Conservation (phyloP, 2,888 invertebrate genomes). For the Drosophila imparisetae region DNA sequence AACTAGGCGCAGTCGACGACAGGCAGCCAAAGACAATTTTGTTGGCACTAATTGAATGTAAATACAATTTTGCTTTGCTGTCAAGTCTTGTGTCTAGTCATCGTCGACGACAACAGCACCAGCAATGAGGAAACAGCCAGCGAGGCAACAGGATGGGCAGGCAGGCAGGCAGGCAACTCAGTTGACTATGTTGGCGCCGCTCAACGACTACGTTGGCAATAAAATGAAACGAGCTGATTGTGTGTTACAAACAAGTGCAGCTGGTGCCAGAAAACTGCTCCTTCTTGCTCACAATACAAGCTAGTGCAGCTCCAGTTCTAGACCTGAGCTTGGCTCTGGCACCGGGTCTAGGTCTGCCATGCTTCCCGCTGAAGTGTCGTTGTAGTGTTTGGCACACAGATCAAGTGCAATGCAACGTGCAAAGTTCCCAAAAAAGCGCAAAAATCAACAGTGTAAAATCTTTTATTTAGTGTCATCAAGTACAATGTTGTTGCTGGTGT, state of each 20-base stretch:
- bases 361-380: conserved; percentile 67
- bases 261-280: conserved; percentile 43
- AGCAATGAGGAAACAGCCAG: conserved; percentile 21
- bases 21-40: conserved; percentile 80
- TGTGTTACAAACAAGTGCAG: conserved; percentile 75
- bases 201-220: conserved; percentile 74
- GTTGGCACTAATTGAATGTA: conserved; percentile 81
- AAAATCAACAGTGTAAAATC: conserved; percentile 80
- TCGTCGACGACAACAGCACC: conserved; percentile 34
- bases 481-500: conserved; percentile 49
- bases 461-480: conserved; percentile 80
- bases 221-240: conserved; percentile 79
- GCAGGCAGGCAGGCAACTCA: background rate
- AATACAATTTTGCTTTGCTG: conserved; percentile 81
- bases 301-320: background rate
- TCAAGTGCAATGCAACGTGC: conserved; percentile 81
- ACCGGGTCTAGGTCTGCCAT: conserved; percentile 5
- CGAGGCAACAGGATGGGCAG: background rate
- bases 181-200: conserved; percentile 28
- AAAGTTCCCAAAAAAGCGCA: conserved; percentile 77
- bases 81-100: conserved; percentile 80
- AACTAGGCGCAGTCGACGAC: conserved; percentile 62
- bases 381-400: conserved; percentile 81
- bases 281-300: background rate
- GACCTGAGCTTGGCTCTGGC: conserved; percentile 5